These are phyloP conservation scores for Camponotus vicinus DNA, from an alignment of 1,140 invertebrate species.

Conservation along the genomic window DNA sequence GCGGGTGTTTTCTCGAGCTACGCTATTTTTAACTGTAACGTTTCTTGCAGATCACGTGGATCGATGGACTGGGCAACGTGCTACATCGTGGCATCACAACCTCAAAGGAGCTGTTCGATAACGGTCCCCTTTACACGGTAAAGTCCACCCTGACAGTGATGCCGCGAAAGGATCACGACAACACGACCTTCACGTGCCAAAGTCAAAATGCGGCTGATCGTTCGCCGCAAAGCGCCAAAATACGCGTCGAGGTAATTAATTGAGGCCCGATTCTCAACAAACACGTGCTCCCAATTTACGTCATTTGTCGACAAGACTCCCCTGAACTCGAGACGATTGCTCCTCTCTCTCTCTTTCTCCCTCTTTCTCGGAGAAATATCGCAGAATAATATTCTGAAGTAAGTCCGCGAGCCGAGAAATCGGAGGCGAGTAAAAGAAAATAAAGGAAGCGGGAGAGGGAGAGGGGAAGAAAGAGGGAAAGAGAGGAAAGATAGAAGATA, in stretches of 20 bases:
- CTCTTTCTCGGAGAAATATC: background rate
- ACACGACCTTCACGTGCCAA: slow-evolving; percentile 96
- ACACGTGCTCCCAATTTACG: background rate
- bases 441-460: slow-evolving; percentile 1
- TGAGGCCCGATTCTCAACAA: background rate
- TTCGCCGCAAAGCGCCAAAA: slow-evolving; percentile 92
- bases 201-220: slow-evolving; percentile 95
- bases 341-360: too few species aligned
- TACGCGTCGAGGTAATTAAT: slow-evolving; percentile 90
- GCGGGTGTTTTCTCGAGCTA: slow-evolving; percentile 52
- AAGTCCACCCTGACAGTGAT: slow-evolving; percentile 94
- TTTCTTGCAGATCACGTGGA: slow-evolving; percentile 94
- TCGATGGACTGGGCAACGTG: slow-evolving; percentile 94
- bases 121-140: slow-evolving; percentile 94
- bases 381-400: background rate
- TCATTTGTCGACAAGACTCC: background rate
- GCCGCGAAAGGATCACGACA: slow-evolving; percentile 95
- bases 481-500: slow-evolving; percentile 20
- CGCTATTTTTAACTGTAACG: slow-evolving; percentile 62
- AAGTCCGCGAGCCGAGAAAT: slow-evolving; percentile 26
- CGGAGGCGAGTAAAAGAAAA: slow-evolving; percentile 25
- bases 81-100: slow-evolving; percentile 92
- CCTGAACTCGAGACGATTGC: background rate
- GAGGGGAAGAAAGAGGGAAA: background rate
- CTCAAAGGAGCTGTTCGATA: slow-evolving; percentile 90